These are phyloP conservation scores for Allobates femoralis DNA, from an alignment of 2,797 vertebrate genomes.

Conservation along the genomic window DNA sequence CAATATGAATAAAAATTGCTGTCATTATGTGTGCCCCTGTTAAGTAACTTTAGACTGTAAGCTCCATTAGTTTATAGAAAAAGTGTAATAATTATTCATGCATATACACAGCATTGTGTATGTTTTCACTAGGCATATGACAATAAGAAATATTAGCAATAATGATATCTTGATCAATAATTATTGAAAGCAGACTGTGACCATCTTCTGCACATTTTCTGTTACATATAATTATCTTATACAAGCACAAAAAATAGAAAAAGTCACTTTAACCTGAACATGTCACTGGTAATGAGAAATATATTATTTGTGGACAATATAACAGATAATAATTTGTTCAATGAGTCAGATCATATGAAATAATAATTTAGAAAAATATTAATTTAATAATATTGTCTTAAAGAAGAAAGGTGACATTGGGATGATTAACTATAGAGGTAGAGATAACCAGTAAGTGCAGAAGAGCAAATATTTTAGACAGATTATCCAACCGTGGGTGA, in stretches of 20 bases:
- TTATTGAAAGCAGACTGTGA: conserved; percentile 69
- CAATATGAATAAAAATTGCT: too few species aligned
- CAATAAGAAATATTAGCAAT: too few species aligned
- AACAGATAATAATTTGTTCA: conserved; percentile 6
- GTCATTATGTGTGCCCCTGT: too few species aligned
- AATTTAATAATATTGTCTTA: conserved; percentile 7
- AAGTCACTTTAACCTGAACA: conserved; percentile 36
- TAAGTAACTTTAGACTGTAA: too few species aligned
- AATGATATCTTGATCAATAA: conserved; percentile 49
- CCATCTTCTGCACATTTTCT: conserved; percentile 60
- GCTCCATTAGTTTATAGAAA: too few species aligned
- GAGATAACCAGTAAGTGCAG: background rate
- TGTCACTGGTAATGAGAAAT: conserved; percentile 35
- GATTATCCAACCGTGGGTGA: conserved; percentile 6
- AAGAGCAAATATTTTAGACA: conserved; percentile 15
- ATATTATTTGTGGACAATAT: conserved; percentile 32
- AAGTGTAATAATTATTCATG: too few species aligned
- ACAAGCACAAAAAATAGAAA: conserved; percentile 26
- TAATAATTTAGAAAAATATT: conserved; percentile 25
- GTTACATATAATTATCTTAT: conserved; percentile 25
- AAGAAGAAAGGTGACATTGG: conserved; percentile 13
- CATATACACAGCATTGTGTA: too few species aligned
- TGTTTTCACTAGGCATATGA: too few species aligned
- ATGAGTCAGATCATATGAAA: background rate
- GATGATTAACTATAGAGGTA: conserved; percentile 12